A percentile compares a stretch with the other conserved stretches of the same genome.
These are phyloP conservation scores for Lasiurus borealis DNA, from an alignment of 2,113 vertebrate species.

Conservation along the genomic window DNA sequence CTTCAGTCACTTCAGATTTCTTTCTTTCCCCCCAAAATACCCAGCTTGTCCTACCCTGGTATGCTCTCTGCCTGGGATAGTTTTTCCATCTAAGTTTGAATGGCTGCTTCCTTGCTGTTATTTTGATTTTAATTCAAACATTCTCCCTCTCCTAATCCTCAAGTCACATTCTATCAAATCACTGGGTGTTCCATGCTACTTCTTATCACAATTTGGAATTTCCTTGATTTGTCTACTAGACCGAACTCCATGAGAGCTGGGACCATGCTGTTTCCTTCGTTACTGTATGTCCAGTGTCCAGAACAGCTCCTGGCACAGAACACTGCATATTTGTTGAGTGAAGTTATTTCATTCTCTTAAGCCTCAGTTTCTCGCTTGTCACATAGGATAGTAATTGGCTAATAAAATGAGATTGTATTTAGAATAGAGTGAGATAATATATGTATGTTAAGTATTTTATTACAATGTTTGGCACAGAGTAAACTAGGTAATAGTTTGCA, in stretches of 20 bases:
- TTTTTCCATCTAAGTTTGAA: not conserved
- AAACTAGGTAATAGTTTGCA: not conserved
- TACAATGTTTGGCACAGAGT: not conserved
- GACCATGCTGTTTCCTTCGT: not conserved
- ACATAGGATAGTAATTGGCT: not conserved
- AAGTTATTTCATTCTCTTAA: conserved; percentile 5
- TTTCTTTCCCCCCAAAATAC: not conserved
- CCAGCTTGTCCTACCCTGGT: not conserved
- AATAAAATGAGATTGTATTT: not conserved
- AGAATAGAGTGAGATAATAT: not conserved
- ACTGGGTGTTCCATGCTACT: not conserved
- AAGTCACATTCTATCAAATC: not conserved
- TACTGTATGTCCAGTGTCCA: not conserved
- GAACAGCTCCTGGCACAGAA: not conserved
- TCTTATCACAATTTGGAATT: not conserved
- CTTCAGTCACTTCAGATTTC: not conserved
- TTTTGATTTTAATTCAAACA: not conserved
- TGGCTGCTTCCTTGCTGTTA: not conserved
- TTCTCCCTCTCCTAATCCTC: not conserved
- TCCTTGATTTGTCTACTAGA: not conserved
- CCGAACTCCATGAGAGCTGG: not conserved
- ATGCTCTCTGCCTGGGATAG: not conserved
- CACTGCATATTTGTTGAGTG: conserved; percentile 18
- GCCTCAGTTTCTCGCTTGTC: not conserved
- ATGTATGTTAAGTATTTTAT: not conserved